Conservation (phyloP, 2,113 vertebrate species). For the Oreochromis spilurus region DNA sequence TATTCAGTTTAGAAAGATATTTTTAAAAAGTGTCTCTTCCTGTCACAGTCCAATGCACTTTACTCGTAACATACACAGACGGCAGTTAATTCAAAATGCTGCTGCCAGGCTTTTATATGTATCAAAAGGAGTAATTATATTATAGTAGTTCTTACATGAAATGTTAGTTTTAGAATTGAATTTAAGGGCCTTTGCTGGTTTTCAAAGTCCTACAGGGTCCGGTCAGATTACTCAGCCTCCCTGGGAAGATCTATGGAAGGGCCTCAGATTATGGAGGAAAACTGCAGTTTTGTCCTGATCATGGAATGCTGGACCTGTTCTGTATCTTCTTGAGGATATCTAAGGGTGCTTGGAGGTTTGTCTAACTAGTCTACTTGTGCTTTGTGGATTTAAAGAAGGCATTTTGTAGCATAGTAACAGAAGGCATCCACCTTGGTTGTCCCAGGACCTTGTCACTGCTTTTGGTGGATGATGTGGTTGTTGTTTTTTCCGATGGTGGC, state of each 20-base stretch:
- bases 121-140: neutral
- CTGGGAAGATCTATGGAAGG: neutral
- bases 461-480: neutral
- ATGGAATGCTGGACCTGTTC: neutral
- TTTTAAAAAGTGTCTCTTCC: neutral
- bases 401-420: neutral
- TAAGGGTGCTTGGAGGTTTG: neutral
- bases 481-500: neutral
- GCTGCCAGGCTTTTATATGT: neutral
- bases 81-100: neutral
- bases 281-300: neutral
- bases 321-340: neutral
- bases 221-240: neutral
- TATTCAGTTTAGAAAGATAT: neutral
- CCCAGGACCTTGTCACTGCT: neutral
- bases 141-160: neutral
- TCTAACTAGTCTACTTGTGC: neutral
- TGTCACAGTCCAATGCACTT: neutral
- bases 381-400: neutral
- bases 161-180: neutral
- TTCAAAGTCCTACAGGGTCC: neutral
- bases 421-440: accelerated
- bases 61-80: neutral
- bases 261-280: neutral
- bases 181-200: neutral